Evolutionary conservation across 2,888 invertebrate genomes (phyloP), one percentile per base, ranked within the genome.

Genomic region (Acleris cristana): DNA sequence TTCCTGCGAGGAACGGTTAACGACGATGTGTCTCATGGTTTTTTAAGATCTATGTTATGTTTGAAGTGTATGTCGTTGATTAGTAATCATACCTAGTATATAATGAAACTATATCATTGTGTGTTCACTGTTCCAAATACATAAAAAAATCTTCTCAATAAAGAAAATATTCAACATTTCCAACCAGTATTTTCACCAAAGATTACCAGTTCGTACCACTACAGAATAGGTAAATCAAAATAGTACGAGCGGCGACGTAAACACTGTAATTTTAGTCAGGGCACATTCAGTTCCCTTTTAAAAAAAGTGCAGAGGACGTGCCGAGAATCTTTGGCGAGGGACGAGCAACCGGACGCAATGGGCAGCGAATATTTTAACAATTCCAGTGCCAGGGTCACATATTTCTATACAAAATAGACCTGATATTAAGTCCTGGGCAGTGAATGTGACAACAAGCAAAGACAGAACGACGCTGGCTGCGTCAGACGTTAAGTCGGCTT

Each of bases 211-310:
- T 52, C 52, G 66, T 51, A 51, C 51, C 45, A 62, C 63, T 62
- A 49, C 72, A 84, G 83, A 87, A 87, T 84, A 81, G 85, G 78
- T 79, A 83, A 90, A 90, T 89, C 90, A 89, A 88, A 90, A 87
- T 84, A 83, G 77, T 80, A 79, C 76, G 79, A 77, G 82, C 79
- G 80, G 79, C 79, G 74, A 74, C 80, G 76, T 86, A 89, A 91
- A 89, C 86, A 90, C 88, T 86, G 86, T 89, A 88, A 90, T 91
- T 91, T 91, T 77, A 90, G 88, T 89, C 89, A 71, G 80, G 69
- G 85, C 90, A 87, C 89, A 89, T 88, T 85, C 86, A 72, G 76
- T 76, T 77, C 81, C 81, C 85, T 87, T 86, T 85, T 86, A 86
- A 89, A 88, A 88, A 84, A 80, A 81, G 80, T 80, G 78, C 76